A percentile compares a stretch with the other conserved stretches of the same genome.
These are phyloP conservation scores for Hydractinia symbiolongicarpus DNA, from an alignment of 30 jellyfish, hydroid and myxozoan species.

Conservation along the genomic window DNA sequence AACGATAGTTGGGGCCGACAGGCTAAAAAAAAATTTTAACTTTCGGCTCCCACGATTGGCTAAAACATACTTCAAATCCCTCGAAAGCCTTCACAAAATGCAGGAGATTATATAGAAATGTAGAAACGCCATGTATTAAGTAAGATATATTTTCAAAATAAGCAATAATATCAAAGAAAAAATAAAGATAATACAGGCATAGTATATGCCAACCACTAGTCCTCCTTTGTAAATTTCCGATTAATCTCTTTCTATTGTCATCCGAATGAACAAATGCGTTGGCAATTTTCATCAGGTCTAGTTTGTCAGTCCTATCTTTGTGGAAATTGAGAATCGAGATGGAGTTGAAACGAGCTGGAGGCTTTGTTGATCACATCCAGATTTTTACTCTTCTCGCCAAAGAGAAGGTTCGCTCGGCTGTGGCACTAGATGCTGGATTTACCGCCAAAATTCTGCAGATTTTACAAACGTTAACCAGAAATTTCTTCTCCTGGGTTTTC, in stretches of 20 bases:
- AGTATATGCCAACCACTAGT: neutral
- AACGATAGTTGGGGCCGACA: no score
- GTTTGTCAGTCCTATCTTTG: no score
- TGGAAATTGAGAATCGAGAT: no score
- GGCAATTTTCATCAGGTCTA: slow-evolving; percentile 24
- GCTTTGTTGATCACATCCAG: slow-evolving; percentile 23
- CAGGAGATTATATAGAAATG: neutral
- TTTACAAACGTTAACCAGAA: slow-evolving; percentile 22
- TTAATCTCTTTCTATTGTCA: neutral
- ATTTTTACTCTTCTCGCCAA: slow-evolving; percentile 4
- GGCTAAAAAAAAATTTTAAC: no score
- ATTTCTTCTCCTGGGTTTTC: slow-evolving; percentile 15
- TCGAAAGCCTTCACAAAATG: neutral
- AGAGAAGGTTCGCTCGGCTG: slow-evolving; percentile 28
- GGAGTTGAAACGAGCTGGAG: slow-evolving; percentile 16
- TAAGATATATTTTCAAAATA: neutral
- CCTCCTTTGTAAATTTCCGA: no score
- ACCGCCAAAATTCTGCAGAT: slow-evolving; percentile 29
- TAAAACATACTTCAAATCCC: slow-evolving; percentile 22
- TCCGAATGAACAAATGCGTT: slow-evolving; percentile 22
- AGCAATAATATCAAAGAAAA: slow-evolving; percentile 11
- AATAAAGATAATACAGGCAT: neutral
- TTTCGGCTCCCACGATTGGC: slow-evolving; percentile 23
- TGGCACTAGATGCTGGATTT: slow-evolving; percentile 27
- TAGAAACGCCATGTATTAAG: neutral